These are phyloP conservation scores for Synanthedon myopaeformis DNA, from an alignment of 2,888 invertebrate genomes.

Conservation along the genomic window DNA sequence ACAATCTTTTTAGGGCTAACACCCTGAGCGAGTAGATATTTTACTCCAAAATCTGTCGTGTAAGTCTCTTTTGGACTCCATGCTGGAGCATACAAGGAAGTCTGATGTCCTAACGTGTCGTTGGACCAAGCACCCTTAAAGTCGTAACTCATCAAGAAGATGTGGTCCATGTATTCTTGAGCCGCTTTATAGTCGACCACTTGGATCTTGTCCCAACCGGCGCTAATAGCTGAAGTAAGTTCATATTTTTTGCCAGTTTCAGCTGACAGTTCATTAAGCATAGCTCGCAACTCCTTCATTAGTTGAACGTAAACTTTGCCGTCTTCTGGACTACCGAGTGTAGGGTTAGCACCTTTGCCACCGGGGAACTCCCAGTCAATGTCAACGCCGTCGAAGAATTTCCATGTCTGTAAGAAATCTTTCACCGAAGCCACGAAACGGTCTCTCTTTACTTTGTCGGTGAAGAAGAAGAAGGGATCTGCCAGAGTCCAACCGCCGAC, in stretches of 20 bases:
- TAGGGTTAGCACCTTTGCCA: slow-evolving; percentile 60
- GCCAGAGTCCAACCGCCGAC: slow-evolving; percentile 62
- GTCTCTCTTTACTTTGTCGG: slow-evolving; percentile 44
- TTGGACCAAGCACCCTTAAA: slow-evolving; percentile 66
- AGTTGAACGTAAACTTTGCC: slow-evolving; percentile 48
- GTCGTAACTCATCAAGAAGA: slow-evolving; percentile 63
- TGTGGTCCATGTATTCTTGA: slow-evolving; percentile 63
- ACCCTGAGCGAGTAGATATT: slow-evolving; percentile 55
- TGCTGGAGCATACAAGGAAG: slow-evolving; percentile 49
- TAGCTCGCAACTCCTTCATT: slow-evolving; percentile 56
- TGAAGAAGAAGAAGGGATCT: slow-evolving; percentile 62
- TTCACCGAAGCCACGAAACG: slow-evolving; percentile 58
- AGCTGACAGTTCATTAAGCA: slow-evolving; percentile 50
- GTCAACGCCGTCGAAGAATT: slow-evolving; percentile 63
- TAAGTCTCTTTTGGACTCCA: slow-evolving; percentile 60
- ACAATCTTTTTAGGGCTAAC: slow-evolving; percentile 57
- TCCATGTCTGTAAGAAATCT: slow-evolving; percentile 61
- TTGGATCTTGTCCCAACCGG: slow-evolving; percentile 65
- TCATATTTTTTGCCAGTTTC: slow-evolving; percentile 58
- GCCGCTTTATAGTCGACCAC: slow-evolving; percentile 58
- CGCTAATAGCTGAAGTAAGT: slow-evolving; percentile 61
- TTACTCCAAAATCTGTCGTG: slow-evolving; percentile 61
- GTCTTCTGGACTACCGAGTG: slow-evolving; percentile 53
- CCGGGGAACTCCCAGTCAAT: slow-evolving; percentile 68
- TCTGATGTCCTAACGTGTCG: slow-evolving; percentile 56